phyloP scores from a whole-genome alignment of 2,888 invertebrate species.

The Exocentrus adspersus region DNA sequence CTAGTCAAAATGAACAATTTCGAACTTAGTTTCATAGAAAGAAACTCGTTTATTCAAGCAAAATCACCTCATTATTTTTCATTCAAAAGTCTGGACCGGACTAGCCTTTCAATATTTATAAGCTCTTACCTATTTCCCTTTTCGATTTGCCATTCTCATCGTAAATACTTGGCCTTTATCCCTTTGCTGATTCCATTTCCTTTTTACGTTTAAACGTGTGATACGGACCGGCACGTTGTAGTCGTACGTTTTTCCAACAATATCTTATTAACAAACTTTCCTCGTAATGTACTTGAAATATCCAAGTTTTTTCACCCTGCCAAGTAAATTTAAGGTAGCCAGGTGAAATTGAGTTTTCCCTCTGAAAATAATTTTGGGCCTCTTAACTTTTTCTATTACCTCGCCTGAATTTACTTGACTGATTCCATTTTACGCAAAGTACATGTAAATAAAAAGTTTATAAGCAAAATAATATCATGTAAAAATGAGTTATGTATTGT shows the following conservation, averaged over 20 bases:
- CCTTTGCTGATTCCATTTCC: conserved; percentile 47
- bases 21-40: too few relatives aligned
- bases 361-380: neutral
- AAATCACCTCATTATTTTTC: conserved; percentile 24
- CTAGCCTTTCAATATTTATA: conserved; percentile 53
- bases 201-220: conserved; percentile 48
- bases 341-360: conserved; percentile 30
- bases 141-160: conserved; percentile 50
- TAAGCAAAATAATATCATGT: too few relatives aligned
- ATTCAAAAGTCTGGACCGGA: conserved; percentile 30
- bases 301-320: conserved; percentile 36
- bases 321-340: conserved; percentile 12
- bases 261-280: conserved; percentile 52
- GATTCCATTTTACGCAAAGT: too few relatives aligned
- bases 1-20: too few relatives aligned
- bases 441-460: too few relatives aligned
- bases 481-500: too few relatives aligned
- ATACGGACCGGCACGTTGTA: conserved; percentile 48
- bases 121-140: conserved; percentile 48
- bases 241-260: conserved; percentile 52
- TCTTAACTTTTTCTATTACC: neutral
- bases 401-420: neutral
- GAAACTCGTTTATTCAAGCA: too few relatives aligned
- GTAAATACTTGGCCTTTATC: conserved; percentile 50
- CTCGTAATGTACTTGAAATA: conserved; percentile 41